These are phyloP conservation scores for Polymixis lichenea DNA, from an alignment of 2,888 invertebrate species.

Conservation along the genomic window DNA sequence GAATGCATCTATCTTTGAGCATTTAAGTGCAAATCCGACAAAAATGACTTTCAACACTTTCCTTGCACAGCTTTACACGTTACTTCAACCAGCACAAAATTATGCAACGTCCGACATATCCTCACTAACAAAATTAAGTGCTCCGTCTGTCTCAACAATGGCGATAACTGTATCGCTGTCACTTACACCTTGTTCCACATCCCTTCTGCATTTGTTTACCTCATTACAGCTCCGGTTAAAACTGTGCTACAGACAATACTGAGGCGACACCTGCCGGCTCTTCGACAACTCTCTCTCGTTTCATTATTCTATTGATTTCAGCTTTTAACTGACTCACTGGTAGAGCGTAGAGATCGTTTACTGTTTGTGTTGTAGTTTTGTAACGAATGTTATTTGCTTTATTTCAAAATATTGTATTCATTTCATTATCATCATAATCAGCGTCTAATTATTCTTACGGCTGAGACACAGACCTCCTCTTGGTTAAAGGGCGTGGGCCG, in stretches of 20 bases:
- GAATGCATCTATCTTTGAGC: neutral
- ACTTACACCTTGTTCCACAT: conserved; percentile 64
- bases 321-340: conserved; percentile 53
- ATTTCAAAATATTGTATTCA: conserved; percentile 1
- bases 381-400: neutral
- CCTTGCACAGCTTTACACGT: neutral
- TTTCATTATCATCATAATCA: no score
- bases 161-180: conserved; percentile 50
- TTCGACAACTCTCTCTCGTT: conserved; percentile 67
- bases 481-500: no score
- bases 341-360: conserved; percentile 14
- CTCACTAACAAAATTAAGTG: conserved; percentile 39
- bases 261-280: conserved; percentile 79
- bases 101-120: conserved; percentile 19
- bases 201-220: conserved; percentile 80
- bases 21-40: neutral
- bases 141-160: conserved; percentile 28
- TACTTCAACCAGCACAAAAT: conserved; percentile 28
- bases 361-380: conserved; percentile 18
- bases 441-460: no score
- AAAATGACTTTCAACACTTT: conserved; percentile 9
- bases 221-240: conserved; percentile 83
- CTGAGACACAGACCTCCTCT: no score
- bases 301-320: conserved; percentile 59
- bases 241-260: conserved; percentile 78